These are phyloP conservation scores for Tetropium fuscum DNA, from an alignment of 2,888 invertebrate genomes.

Conservation along the genomic window DNA sequence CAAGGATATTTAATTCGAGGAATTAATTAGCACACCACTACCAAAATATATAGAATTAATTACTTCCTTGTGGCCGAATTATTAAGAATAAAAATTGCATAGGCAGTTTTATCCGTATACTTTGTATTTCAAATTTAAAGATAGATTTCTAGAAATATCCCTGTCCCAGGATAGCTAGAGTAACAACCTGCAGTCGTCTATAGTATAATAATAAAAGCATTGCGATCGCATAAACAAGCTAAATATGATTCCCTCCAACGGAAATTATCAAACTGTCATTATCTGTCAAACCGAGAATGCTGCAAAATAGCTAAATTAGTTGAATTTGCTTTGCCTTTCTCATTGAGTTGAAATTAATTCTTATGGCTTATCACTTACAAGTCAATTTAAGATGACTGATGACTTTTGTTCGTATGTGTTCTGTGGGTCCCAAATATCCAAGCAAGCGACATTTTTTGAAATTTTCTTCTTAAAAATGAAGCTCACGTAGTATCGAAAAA, in stretches of 20 bases:
- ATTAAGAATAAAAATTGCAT: conserved; percentile 1
- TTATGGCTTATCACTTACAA: no score
- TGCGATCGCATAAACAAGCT: conserved; percentile 12
- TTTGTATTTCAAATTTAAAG: conserved; percentile 20
- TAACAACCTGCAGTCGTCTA: conserved; percentile 16
- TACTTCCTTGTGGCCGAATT: conserved; percentile 8
- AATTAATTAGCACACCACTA: background rate
- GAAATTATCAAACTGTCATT: background rate
- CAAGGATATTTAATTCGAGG: background rate
- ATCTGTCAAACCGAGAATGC: background rate
- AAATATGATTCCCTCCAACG: background rate
- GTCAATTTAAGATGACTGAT: no score
- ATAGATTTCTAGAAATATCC: conserved; percentile 9
- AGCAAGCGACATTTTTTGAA: no score
- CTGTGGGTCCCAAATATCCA: no score
- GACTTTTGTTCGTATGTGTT: no score
- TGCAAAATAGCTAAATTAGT: no score
- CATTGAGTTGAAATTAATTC: no score
- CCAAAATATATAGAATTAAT: conserved; percentile 6
- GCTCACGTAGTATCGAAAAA: no score
- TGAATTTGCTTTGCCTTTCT: no score
- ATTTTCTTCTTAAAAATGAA: no score
- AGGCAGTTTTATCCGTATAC: conserved; percentile 7
- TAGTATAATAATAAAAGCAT: background rate
- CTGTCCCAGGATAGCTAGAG: conserved; percentile 12